Evolutionary conservation across 2,797 vertebrate genomes (phyloP).

Genomic region (Glyptemys insculpta): DNA sequence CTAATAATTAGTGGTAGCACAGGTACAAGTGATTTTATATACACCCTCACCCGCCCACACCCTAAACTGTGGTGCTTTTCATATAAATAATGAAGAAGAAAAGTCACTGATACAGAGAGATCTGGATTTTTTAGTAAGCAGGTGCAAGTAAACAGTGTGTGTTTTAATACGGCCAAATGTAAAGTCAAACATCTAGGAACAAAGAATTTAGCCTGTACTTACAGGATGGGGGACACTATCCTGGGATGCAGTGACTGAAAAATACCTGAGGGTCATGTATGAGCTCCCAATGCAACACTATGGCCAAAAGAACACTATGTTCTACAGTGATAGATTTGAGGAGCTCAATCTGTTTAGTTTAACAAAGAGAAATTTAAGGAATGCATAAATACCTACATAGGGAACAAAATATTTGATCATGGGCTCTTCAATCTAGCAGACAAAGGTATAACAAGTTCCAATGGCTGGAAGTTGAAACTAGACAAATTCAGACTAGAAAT

Average conservation of each 20-base stretch:
- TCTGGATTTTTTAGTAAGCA: too few species aligned
- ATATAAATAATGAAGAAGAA: not conserved
- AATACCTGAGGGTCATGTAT: not conserved
- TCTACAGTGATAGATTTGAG: too few species aligned
- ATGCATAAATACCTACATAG: not conserved
- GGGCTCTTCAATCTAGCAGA: too few species aligned
- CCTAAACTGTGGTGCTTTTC: not conserved
- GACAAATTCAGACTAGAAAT: too few species aligned
- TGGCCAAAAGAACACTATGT: not conserved
- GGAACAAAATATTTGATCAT: not conserved
- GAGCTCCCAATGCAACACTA: not conserved
- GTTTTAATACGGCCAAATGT: not conserved
- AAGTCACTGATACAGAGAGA: too few species aligned
- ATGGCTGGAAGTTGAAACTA: too few species aligned
- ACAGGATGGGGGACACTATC: not conserved
- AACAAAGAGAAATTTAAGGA: not conserved
- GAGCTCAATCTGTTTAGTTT: not conserved
- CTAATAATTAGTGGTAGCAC: not conserved
- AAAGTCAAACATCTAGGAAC: not conserved
- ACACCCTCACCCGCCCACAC: not conserved
- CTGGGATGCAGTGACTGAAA: not conserved
- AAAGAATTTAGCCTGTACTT: not conserved
- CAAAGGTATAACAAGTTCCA: too few species aligned
- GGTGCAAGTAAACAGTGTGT: not conserved
- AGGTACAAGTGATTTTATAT: not conserved